Evolutionary conservation across 2,797 vertebrate species (phyloP), one percentile per base, ranked within the genome.

Genomic region (Artibeus lituratus): DNA sequence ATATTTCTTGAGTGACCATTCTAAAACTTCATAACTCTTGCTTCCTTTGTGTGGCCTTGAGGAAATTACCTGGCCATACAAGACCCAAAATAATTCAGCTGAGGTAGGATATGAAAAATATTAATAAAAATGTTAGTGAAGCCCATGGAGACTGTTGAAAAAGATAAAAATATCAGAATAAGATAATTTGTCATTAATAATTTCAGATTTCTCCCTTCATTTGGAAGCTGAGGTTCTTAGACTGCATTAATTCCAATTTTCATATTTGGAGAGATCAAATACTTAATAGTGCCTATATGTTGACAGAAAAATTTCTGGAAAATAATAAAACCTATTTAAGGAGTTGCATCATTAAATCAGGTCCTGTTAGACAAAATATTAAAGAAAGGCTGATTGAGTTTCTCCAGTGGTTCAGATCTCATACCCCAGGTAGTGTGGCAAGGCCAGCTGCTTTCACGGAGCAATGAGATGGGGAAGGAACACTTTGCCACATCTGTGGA

Each of bases 51-150:
- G 65, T 94, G 53, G 65, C 85, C 59, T 91, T 93, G 72, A 93
- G 81, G 32, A 91, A 93, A 95, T 85, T 77, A 94, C 37, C 19
- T 37, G 29, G 57, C 47, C 21, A 88, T 57, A 55, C 5, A 47
- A 80, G 7, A 83, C 24, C 7, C n/a, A 69, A 26, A 53, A 57
- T 77, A 94, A 95, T 86, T 55, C 72, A 76, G 35, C 37, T 55
- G 74, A 83, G n/a, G 62, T 76, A 74, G 47, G n/a, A 77, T 72
- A 84, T 72, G n/a, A 72, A 55, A 83, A 94, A 84, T 80, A 87
- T 77, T 89, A 88, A 87, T 81, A 87, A 96, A 95, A 95, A 95
- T 81, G 44, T 90, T 94, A 78, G 55, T 47, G 42, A 90, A 87
- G n/a, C 35, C 65, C 18, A 81, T 81, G 65, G 21, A 67, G 4